These are phyloP conservation scores for Hemiscyllium ocellatum DNA, from an alignment of 2,113 vertebrate species.

Conservation along the genomic window DNA sequence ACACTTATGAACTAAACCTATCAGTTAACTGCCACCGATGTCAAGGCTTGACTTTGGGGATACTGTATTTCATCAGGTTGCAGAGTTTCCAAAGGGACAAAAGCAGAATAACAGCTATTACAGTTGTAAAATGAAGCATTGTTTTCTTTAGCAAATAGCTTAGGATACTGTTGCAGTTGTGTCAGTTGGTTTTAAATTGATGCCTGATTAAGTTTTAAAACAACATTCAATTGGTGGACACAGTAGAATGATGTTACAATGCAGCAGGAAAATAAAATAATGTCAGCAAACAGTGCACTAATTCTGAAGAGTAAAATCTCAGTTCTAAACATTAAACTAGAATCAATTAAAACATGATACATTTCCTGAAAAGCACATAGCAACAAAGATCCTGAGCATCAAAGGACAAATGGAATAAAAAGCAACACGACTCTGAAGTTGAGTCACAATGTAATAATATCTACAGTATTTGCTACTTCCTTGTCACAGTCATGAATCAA, in stretches of 20 bases:
- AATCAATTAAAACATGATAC: neutral
- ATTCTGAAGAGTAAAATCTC: neutral
- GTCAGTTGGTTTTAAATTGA: slow-evolving; percentile 4
- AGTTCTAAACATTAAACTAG: neutral
- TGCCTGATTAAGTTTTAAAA: neutral
- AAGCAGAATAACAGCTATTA: neutral
- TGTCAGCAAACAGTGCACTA: neutral
- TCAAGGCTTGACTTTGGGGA: neutral
- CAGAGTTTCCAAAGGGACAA: slow-evolving; percentile 22
- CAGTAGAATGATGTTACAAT: neutral
- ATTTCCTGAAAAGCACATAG: neutral
- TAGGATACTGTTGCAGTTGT: neutral
- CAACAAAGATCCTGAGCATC: neutral
- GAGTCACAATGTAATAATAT: neutral
- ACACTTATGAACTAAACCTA: slow-evolving; percentile 3
- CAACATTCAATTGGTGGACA: neutral
- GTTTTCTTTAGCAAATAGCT: neutral
- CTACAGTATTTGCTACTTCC: neutral
- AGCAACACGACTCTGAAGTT: neutral
- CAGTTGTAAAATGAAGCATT: neutral
- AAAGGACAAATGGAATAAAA: neutral
- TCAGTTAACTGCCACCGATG: neutral
- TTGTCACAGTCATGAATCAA: neutral
- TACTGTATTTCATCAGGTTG: neutral
- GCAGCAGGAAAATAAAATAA: neutral